phyloP scores from a whole-genome alignment of 2,888 invertebrate genomes.

The Galerucella calmariensis region DNA sequence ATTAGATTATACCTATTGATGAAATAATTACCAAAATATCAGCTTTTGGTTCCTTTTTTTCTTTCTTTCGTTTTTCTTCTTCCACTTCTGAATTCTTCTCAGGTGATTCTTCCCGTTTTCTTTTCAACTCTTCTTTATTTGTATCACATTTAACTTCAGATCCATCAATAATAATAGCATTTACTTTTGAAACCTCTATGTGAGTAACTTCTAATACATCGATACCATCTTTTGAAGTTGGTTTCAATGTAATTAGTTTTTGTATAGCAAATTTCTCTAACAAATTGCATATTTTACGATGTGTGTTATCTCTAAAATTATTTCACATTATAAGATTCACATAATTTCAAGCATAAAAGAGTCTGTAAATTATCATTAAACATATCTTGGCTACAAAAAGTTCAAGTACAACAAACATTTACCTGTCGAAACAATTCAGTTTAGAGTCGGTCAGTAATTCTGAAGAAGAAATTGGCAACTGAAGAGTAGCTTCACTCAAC shows the following conservation, averaged over 20 bases:
- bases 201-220: slow-evolving; percentile 67
- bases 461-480: slow-evolving; percentile 77
- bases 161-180: slow-evolving; percentile 67
- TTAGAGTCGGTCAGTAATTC: slow-evolving; percentile 71
- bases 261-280: slow-evolving; percentile 84
- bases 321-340: not conserved
- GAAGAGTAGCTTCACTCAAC: slow-evolving; percentile 76
- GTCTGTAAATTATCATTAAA: not conserved
- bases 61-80: slow-evolving; percentile 71
- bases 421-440: slow-evolving; percentile 62
- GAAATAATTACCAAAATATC: slow-evolving; percentile 74
- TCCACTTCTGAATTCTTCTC: slow-evolving; percentile 63
- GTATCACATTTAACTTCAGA: slow-evolving; percentile 56
- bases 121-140: slow-evolving; percentile 61
- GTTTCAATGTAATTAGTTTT: slow-evolving; percentile 72
- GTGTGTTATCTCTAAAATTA: slow-evolving; percentile 32
- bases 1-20: slow-evolving; percentile 14
- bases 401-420: not conserved
- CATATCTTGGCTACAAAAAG: not conserved
- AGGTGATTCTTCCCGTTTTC: slow-evolving; percentile 65
- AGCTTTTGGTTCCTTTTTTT: slow-evolving; percentile 67
- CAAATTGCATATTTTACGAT: slow-evolving; percentile 75
- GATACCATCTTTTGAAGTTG: slow-evolving; percentile 65
- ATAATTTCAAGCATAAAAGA: not conserved
- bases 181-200: slow-evolving; percentile 70